Conservation (phyloP, 2,888 invertebrate genomes). For the Furcula furcula region DNA sequence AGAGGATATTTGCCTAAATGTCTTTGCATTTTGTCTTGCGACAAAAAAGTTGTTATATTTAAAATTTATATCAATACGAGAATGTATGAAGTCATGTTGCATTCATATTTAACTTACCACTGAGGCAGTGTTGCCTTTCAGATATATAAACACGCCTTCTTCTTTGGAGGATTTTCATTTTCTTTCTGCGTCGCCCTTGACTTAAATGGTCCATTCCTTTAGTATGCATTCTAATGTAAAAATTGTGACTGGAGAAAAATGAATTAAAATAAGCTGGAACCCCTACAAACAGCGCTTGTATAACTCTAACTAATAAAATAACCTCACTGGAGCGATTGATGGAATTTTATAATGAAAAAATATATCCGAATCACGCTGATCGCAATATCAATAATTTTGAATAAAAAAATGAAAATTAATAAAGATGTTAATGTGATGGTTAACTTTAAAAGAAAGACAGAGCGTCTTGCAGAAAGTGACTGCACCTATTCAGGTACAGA, state of each 20-base stretch:
- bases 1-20: constrained; percentile 1
- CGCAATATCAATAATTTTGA: too few relatives aligned
- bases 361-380: too few relatives aligned
- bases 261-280: constrained; percentile 10
- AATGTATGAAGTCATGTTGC: neutral
- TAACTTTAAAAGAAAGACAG: too few relatives aligned
- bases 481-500: too few relatives aligned
- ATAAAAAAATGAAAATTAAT: too few relatives aligned
- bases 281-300: too few relatives aligned
- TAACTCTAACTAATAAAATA: too few relatives aligned
- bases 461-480: too few relatives aligned
- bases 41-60: neutral
- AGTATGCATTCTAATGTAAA: constrained; percentile 10
- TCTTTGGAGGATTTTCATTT: constrained; percentile 21
- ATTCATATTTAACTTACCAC: constrained; percentile 35
- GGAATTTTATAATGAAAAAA: too few relatives aligned
- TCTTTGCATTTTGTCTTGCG: neutral
- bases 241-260: constrained; percentile 22
- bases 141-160: constrained; percentile 20
- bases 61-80: neutral
- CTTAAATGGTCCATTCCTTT: constrained; percentile 21
- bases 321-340: too few relatives aligned
- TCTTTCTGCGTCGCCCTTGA: constrained; percentile 20
- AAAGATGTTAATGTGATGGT: too few relatives aligned
- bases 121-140: constrained; percentile 23